These are phyloP conservation scores for Nothocercus julius DNA, from an alignment of 2,113 vertebrate genomes.

Conservation along the genomic window DNA sequence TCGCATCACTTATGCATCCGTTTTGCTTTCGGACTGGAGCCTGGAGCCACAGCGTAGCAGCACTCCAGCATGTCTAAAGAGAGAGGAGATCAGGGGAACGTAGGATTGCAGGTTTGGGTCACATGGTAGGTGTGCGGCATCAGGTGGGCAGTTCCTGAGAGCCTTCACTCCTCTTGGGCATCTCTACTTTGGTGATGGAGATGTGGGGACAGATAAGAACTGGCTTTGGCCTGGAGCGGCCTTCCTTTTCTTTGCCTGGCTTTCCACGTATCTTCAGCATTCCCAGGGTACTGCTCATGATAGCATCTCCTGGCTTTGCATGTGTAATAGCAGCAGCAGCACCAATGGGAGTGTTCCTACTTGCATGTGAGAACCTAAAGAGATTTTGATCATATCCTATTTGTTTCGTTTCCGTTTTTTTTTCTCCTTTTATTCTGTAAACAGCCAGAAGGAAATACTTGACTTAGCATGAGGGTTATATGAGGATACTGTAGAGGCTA, in stretches of 20 bases:
- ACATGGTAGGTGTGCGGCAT: too few species aligned
- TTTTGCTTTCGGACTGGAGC: neutral
- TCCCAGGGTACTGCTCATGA: neutral
- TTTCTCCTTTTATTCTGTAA: neutral
- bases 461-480: neutral
- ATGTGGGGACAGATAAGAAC: too few species aligned
- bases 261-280: neutral
- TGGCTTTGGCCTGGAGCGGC: neutral
- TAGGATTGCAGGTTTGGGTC: neutral
- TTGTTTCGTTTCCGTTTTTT: neutral
- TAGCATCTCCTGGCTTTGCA: neutral
- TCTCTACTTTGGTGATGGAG: neutral
- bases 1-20: neutral
- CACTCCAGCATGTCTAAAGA: neutral
- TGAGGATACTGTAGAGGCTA: constrained; percentile 8
- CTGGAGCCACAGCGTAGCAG: neutral
- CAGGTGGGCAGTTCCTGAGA: too few species aligned
- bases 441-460: neutral
- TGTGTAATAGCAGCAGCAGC: neutral
- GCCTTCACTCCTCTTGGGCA: too few species aligned
- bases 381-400: neutral
- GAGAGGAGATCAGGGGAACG: neutral
- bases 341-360: neutral
- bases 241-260: neutral
- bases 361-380: neutral